Evolutionary conservation across 2,888 invertebrate species (phyloP), one percentile per base, ranked within the genome.

Genomic region (Cephus pulcher): DNA sequence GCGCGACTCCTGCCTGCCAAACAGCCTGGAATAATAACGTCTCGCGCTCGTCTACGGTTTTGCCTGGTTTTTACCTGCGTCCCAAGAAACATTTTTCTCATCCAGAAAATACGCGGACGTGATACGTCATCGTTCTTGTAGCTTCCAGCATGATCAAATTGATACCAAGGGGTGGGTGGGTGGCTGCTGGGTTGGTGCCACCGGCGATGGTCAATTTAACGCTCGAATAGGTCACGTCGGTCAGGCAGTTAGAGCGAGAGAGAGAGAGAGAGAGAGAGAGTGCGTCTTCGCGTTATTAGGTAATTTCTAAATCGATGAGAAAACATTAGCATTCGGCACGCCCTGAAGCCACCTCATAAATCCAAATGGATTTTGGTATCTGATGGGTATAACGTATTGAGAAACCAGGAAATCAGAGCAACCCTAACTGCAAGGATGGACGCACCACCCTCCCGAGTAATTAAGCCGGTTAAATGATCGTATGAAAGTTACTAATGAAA

Each of bases 221-320:
- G 40, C 40, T 56, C 23, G 40, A 56, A 56, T 23, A 56, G 23
- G 40, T 40, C 40, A 40, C 40, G 40, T 40, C 6, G 15, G 40
- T 40, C 15, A 6, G 40, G 6, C 40, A 40, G 40, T 40, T 23
- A 23, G 6, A 40, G 15, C 15, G 40, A 40, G 37, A 40, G 4
- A 12, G 15, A 15, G 15, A 40, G 37, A 37, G 37, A 34, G 11
- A 40, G 6, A 40, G 40, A 40, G 6, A 40, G 15, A 37, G 40
- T 40, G 40, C 4, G 40, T 56, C 40, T 56, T 6, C 6, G 23
- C 4, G 71, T 34, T 32, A 33, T 30, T 32, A 30, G 71, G 78
- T 82, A 85, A 85, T 85, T 84, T 85, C 80, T 84, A 84, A 84
- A 85, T 85, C 83, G 83, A 84, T 81, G 83, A 79, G 78, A 76